Evolutionary conservation across 2,797 vertebrate genomes (phyloP), one percentile per base, ranked within the genome.

Genomic region (Phoxinus dragarum): DNA sequence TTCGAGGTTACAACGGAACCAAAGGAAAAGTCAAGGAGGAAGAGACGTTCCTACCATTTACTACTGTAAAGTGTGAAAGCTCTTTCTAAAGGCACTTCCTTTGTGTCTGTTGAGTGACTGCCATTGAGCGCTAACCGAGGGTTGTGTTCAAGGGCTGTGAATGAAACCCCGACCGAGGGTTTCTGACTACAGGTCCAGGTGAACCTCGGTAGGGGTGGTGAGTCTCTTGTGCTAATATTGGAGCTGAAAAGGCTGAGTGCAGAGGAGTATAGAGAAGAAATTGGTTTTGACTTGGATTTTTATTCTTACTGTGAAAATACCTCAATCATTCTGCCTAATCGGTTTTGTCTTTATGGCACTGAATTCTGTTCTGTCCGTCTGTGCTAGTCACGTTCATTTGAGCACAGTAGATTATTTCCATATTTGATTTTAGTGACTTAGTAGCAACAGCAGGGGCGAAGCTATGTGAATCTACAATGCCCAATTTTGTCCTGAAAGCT

Each of bases 101-200:
- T 85, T 40, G 36, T 68, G 73, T 54, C 72, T 78, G 79, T 72
- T 47, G 73, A 66, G 79, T 78, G 82, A 87, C 61, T 75, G 31
- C 64, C 82, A 66, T 14, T 80, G 66, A 85, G 54, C 34, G 19
- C 47, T 34, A 64, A 36, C 56, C 68, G 59, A 61, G 75, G 75
- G 75, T 80, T 86, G 68, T 69, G 75, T 79, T 84, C 19, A 47
- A 82, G 74, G 75, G 75, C 68, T 83, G 59, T 86, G 49, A 74
- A 83, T 80, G 52, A 78, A 78, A 71, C 68, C 42, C 12, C 1
- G 61, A 52, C n/a, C 0, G 42, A 52, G 54, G 71, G 9, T 64
- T 80, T 73, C 68, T 80, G 23, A 66, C 77, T 52, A 80, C 73
- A 85, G 77, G 68, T 80, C 31, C 54, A 79, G 68, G 21, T 72